Evolutionary conservation across 2,888 invertebrate genomes (phyloP).

Genomic region (Meiosimyza decipiens): DNA sequence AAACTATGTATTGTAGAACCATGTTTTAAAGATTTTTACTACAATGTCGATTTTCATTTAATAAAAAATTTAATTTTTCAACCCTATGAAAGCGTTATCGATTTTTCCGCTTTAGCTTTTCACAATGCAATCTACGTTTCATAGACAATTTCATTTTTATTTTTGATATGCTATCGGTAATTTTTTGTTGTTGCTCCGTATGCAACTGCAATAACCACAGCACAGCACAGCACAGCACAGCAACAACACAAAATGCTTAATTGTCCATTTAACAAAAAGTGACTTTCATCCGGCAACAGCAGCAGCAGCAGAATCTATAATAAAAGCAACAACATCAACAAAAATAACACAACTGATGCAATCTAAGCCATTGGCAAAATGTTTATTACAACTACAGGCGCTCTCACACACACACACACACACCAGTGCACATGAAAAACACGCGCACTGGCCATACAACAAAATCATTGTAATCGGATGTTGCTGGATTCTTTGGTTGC

Average conservation of each 20-base stretch:
- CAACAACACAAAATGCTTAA: not conserved
- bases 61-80: no score
- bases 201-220: constrained; percentile 8
- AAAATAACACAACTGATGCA: not conserved
- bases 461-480: not conserved
- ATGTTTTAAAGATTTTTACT: no score
- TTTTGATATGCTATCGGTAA: no score
- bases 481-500: constrained; percentile 1
- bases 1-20: no score
- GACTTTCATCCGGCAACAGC: not conserved
- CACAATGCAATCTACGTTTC: no score
- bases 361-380: constrained; percentile 7
- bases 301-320: not conserved
- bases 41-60: no score
- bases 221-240: not conserved
- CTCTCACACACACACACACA: not conserved
- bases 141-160: no score
- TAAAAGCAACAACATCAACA: not conserved
- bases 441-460: no score
- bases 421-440: no score
- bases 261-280: constrained; percentile 13
- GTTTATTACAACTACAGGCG: constrained; percentile 18
- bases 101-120: no score
- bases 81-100: no score
- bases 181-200: not conserved